These are phyloP conservation scores for Ia io DNA, from an alignment of 2,113 vertebrate species.

Conservation along the genomic window DNA sequence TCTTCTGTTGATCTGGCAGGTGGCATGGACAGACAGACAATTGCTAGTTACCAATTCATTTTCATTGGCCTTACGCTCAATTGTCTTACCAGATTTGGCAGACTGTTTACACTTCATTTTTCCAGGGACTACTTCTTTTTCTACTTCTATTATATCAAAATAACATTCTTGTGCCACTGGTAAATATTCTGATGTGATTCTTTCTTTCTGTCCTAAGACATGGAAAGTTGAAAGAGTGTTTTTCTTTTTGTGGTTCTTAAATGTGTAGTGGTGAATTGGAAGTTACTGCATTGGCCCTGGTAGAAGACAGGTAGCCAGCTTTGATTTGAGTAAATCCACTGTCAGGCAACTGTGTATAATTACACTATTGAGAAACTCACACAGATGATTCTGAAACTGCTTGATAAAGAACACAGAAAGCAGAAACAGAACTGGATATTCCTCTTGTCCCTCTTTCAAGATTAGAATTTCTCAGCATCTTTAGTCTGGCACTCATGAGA, in stretches of 20 bases:
- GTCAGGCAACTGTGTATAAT: not conserved
- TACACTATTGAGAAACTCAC: not conserved
- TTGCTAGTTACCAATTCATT: not conserved
- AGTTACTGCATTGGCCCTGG: accelerated
- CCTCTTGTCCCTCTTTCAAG: not conserved
- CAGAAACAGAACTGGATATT: not conserved
- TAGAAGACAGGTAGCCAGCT: not conserved
- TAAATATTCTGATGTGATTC: not conserved
- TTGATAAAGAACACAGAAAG: not conserved
- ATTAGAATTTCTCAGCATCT: not conserved
- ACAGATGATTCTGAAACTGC: not conserved
- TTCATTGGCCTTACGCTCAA: not conserved
- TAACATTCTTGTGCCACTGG: not conserved
- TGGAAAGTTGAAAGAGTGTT: not conserved
- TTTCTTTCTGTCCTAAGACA: not conserved
- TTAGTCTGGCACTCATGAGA: not conserved
- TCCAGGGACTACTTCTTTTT: not conserved
- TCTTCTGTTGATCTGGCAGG: not conserved
- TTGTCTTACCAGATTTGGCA: not conserved
- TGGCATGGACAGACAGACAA: not conserved
- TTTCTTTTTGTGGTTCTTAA: not conserved
- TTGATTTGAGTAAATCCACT: not conserved
- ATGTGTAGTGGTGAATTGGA: not conserved
- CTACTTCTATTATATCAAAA: not conserved
- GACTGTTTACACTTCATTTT: not conserved